Conservation (phyloP, 2,888 invertebrate species). For the Drosophila tanythrix region DNA sequence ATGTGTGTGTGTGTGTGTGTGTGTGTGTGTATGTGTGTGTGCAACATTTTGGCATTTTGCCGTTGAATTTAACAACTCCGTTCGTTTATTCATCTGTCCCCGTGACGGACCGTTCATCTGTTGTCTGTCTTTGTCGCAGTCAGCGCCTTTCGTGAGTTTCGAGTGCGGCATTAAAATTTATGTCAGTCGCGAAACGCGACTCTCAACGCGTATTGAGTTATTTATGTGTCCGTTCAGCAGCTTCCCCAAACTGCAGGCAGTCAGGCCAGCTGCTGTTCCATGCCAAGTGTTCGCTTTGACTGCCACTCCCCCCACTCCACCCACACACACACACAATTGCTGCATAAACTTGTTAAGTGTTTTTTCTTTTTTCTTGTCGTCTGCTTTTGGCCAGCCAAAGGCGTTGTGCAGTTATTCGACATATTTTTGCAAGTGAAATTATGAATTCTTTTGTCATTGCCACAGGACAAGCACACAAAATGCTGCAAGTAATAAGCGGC, state of each 20-base stretch:
- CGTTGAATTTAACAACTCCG: slow-evolving; percentile 50
- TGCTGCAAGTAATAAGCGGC: slow-evolving; percentile 60
- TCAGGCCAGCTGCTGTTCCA: neutral
- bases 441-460: slow-evolving; percentile 49
- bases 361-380: slow-evolving; percentile 43
- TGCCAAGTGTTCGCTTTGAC: neutral
- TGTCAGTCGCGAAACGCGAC: slow-evolving; percentile 54
- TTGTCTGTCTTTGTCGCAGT: slow-evolving; percentile 48
- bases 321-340: slow-evolving; percentile 19
- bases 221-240: slow-evolving; percentile 49
- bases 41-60: slow-evolving; percentile 40
- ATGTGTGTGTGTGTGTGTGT: neutral
- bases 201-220: slow-evolving; percentile 66
- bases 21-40: slow-evolving; percentile 12
- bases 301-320: neutral
- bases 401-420: slow-evolving; percentile 40
- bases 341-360: slow-evolving; percentile 66
- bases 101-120: slow-evolving; percentile 17
- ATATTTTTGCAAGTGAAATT: slow-evolving; percentile 51
- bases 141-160: slow-evolving; percentile 58
- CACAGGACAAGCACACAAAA: slow-evolving; percentile 29
- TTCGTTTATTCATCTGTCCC: slow-evolving; percentile 8
- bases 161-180: slow-evolving; percentile 61
- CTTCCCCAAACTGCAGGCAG: neutral
- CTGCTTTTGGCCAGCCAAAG: slow-evolving; percentile 38